Evolutionary conservation across 2,113 vertebrate species (phyloP).

Genomic region (Kryptolebias marmoratus): DNA sequence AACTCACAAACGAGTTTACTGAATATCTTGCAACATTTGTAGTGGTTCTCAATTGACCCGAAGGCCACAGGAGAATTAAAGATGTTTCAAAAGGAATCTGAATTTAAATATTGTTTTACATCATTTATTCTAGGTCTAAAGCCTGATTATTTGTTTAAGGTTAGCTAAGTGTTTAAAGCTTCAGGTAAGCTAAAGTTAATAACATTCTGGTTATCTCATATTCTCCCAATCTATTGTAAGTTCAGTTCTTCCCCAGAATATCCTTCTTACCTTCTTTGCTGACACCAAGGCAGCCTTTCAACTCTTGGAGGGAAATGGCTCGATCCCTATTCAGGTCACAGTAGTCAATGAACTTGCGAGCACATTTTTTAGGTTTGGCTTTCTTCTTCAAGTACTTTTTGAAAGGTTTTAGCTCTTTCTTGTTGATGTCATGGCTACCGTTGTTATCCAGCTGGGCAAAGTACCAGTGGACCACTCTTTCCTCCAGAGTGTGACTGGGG

Average conservation of each 20-base stretch:
- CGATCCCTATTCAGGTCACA: constrained; percentile 98
- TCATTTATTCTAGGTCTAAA: neutral
- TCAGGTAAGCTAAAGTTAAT: too few relatives aligned
- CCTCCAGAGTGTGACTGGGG: constrained; percentile 95
- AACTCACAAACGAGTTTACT: too few relatives aligned
- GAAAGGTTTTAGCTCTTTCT: constrained; percentile 95
- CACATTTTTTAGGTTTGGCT: constrained; percentile 97
- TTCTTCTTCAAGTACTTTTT: constrained; percentile 98
- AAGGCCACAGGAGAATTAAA: neutral
- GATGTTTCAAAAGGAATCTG: neutral
- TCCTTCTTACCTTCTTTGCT: constrained; percentile 89
- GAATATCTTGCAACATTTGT: too few relatives aligned
- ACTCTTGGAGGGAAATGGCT: constrained; percentile 91
- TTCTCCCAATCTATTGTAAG: neutral
- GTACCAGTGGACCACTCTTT: constrained; percentile 97
- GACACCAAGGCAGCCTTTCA: constrained; percentile 97
- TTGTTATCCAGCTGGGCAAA: constrained; percentile 97
- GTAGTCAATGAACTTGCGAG: constrained; percentile 95
- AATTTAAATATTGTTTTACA: neutral
- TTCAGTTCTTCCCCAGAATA: neutral
- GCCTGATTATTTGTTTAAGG: too few relatives aligned
- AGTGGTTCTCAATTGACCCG: too few relatives aligned
- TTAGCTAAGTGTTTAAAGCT: too few relatives aligned
- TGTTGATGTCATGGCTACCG: constrained; percentile 92
- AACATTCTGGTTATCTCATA: neutral